These are phyloP conservation scores for Crotalus tigris DNA, from an alignment of 2,113 vertebrate genomes.

Conservation along the genomic window DNA sequence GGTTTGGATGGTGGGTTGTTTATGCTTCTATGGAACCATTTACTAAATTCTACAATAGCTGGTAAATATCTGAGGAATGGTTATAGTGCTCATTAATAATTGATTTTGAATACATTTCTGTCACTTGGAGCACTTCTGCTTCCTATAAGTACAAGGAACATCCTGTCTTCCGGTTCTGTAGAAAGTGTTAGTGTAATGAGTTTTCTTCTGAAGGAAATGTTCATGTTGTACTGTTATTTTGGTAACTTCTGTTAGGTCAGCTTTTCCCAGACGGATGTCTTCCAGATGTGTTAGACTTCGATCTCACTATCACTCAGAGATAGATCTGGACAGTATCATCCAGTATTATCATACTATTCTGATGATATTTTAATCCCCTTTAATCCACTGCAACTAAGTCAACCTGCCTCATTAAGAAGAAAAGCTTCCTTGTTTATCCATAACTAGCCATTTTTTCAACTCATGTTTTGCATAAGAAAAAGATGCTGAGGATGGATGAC, in stretches of 20 bases:
- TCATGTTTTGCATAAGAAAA: not conserved
- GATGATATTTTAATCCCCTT: not conserved
- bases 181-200: not conserved
- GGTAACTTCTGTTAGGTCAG: not conserved
- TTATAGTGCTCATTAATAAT: not conserved
- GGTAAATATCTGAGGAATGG: conserved; percentile 1
- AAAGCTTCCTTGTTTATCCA: not conserved
- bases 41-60: conserved; percentile 17
- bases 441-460: not conserved
- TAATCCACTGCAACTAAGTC: not conserved
- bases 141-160: not conserved
- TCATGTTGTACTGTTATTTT: not conserved
- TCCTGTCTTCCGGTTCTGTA: not conserved
- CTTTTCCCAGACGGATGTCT: not conserved
- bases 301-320: not conserved
- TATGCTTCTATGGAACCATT: conserved; percentile 24
- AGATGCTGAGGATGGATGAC: not conserved
- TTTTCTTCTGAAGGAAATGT: not conserved
- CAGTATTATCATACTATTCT: not conserved
- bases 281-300: not conserved
- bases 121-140: conserved; percentile 22
- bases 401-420: conserved; percentile 15
- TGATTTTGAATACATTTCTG: not conserved
- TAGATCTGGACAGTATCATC: not conserved
- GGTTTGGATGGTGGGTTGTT: not conserved